Evolutionary conservation across 2,113 vertebrate genomes (phyloP), one percentile per base, ranked within the genome.

Genomic region (Ceratotherium simum): DNA sequence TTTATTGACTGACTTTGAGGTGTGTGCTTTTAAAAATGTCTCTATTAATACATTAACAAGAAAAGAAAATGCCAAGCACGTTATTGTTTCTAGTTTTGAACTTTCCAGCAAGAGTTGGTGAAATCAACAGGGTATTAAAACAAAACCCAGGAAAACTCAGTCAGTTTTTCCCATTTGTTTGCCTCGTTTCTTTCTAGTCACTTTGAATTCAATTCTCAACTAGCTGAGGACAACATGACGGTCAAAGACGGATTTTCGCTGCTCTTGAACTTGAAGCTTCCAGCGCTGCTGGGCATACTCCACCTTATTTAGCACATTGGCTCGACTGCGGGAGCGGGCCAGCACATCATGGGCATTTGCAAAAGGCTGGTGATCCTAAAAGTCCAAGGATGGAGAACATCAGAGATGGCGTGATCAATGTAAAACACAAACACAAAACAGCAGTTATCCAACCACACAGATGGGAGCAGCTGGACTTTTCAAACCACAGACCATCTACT

Each of bases 271-370:
- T 98, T 99, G 99, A 81, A 99, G 99, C 96, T 99, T 99, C 99
- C 99, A 99, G 86, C 99, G 99, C 98, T 99, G 99, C 98, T 99
- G 99, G 2, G 99, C 99, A 4, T 99, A 99, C 39, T 99, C 99
- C 96, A 99, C 99, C 96, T 99, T 99, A 99, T 99, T 99, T 72
- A 99, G 98, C 87, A 99, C 99, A 8, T 99, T 99, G 97, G 99
- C 99, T 0, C 99, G 99, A 96, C 99, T 99, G 42, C 99, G 99
- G 2, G 99, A 99, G 25, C 98, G 99, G 29, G 99, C 99, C 97
- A 99, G 98, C 73, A 99, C 99, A 1, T 99, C 99, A 0, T 99
- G 99, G 25, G 99, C 99, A 0, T 99, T 99, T 51, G 99, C 99
- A 76, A 99, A 99, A 46, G 99, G 99, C 97, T 99, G 99, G 97